phyloP scores from a whole-genome alignment of 2,888 invertebrate species.

The Apamea epomidion region DNA sequence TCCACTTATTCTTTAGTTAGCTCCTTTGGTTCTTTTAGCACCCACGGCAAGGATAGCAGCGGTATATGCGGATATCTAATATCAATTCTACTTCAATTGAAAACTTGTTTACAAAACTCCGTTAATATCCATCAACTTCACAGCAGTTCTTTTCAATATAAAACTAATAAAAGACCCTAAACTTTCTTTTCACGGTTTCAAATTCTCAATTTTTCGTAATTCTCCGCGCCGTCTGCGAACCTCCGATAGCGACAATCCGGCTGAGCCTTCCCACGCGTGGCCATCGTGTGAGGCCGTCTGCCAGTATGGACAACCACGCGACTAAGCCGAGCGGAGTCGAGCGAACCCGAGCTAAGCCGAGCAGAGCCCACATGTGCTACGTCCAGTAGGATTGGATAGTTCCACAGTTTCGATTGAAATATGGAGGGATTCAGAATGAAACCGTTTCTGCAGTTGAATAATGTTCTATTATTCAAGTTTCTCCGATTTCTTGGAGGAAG shows the following conservation, averaged over 20 bases:
- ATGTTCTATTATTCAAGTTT: conserved; percentile 45
- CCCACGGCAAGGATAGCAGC: neutral
- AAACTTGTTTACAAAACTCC: neutral
- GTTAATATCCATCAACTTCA: neutral
- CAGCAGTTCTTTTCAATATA: conserved; percentile 10
- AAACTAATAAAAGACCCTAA: conserved; percentile 1
- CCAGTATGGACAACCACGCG: conserved; percentile 14
- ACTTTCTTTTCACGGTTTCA: neutral
- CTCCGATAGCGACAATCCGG: conserved; percentile 44
- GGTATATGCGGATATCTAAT: neutral
- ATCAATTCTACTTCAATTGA: neutral
- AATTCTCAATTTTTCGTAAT: conserved; percentile 13
- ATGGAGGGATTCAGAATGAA: conserved; percentile 37
- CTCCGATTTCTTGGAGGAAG: conserved; percentile 15
- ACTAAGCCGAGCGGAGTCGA: conserved; percentile 20
- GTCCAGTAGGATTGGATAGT: conserved; percentile 45
- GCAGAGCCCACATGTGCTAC: conserved; percentile 22
- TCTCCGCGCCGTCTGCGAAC: conserved; percentile 14
- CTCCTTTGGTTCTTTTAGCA: neutral
- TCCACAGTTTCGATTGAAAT: conserved; percentile 48
- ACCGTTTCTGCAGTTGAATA: conserved; percentile 38
- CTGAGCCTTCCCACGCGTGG: conserved; percentile 37
- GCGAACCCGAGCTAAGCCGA: neutral
- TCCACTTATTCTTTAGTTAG: neutral
- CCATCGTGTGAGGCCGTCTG: conserved; percentile 17